Conservation (phyloP, 2,888 invertebrate species). For the Zaprionus bogoriensis region DNA sequence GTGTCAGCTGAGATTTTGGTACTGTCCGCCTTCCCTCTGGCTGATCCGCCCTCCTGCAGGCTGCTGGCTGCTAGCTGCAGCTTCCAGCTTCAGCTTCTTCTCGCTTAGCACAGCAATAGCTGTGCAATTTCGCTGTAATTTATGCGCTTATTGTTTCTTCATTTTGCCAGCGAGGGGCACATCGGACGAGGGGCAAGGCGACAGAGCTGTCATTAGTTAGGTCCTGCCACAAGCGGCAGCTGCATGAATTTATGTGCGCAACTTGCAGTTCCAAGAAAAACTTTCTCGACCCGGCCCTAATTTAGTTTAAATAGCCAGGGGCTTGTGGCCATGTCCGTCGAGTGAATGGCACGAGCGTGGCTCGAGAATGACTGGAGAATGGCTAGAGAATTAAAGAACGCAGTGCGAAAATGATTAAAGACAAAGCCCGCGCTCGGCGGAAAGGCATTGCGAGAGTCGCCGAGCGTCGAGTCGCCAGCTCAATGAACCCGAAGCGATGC, state of each 20-base stretch:
- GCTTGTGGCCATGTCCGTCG: not conserved
- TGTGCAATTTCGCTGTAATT: slow-evolving; percentile 66
- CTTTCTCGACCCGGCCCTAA: slow-evolving; percentile 18
- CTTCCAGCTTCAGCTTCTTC: slow-evolving; percentile 31
- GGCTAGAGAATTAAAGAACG: slow-evolving; percentile 17
- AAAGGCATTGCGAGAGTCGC: slow-evolving; percentile 36
- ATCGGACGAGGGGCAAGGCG: not conserved
- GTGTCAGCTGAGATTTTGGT: slow-evolving; percentile 55
- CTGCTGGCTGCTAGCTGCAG: slow-evolving; percentile 8
- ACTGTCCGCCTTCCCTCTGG: not conserved
- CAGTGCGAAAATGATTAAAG: slow-evolving; percentile 45
- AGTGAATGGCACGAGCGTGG: too few species aligned
- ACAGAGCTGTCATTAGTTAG: slow-evolving; percentile 56
- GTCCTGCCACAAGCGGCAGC: slow-evolving; percentile 45
- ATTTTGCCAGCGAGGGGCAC: slow-evolving; percentile 33
- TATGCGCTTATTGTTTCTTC: slow-evolving; percentile 75
- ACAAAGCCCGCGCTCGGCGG: slow-evolving; percentile 21
- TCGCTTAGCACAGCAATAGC: slow-evolving; percentile 57
- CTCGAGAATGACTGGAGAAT: too few species aligned
- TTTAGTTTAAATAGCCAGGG: slow-evolving; percentile 40
- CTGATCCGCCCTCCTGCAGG: too few species aligned
- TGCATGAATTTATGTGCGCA: slow-evolving; percentile 60
- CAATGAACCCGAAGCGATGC: slow-evolving; percentile 63
- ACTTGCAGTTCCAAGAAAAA: slow-evolving; percentile 17
- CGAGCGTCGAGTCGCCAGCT: slow-evolving; percentile 44